These are phyloP conservation scores for Arge pagana DNA, from an alignment of 2,888 invertebrate genomes.

Conservation along the genomic window DNA sequence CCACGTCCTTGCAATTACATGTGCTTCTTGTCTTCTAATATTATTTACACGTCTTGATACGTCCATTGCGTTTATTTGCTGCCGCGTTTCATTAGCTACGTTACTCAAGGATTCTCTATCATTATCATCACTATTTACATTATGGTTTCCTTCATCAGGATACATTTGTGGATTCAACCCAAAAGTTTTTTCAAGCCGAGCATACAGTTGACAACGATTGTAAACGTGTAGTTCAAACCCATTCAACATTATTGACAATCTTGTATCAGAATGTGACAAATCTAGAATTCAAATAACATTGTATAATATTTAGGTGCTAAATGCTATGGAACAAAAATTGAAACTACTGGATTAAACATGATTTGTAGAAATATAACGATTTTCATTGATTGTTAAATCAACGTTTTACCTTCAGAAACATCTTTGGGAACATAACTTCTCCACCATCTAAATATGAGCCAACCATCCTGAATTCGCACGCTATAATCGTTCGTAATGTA, in stretches of 20 bases:
- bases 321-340: neutral
- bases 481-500: constrained; percentile 94
- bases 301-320: constrained; percentile 8
- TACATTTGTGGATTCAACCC: constrained; percentile 81
- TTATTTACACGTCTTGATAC: constrained; percentile 53
- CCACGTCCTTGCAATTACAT: constrained; percentile 87
- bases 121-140: constrained; percentile 45
- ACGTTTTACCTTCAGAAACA: constrained; percentile 82
- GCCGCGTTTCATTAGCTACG: constrained; percentile 44
- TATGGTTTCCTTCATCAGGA: constrained; percentile 62
- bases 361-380: neutral
- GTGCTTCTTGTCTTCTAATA: constrained; percentile 71
- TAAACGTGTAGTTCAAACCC: constrained; percentile 95
- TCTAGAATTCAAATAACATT: constrained; percentile 64
- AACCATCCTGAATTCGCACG: constrained; percentile 92
- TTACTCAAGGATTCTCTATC: constrained; percentile 47
- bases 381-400: too few relatives aligned
- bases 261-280: constrained; percentile 92
- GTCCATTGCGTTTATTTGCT: constrained; percentile 49
- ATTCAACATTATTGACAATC: constrained; percentile 87
- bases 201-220: constrained; percentile 88
- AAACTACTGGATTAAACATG: neutral
- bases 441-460: constrained; percentile 98
- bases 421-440: constrained; percentile 92
- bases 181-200: constrained; percentile 84